phyloP scores from a whole-genome alignment of 2,113 vertebrate species.

The Mesitornis unicolor region DNA sequence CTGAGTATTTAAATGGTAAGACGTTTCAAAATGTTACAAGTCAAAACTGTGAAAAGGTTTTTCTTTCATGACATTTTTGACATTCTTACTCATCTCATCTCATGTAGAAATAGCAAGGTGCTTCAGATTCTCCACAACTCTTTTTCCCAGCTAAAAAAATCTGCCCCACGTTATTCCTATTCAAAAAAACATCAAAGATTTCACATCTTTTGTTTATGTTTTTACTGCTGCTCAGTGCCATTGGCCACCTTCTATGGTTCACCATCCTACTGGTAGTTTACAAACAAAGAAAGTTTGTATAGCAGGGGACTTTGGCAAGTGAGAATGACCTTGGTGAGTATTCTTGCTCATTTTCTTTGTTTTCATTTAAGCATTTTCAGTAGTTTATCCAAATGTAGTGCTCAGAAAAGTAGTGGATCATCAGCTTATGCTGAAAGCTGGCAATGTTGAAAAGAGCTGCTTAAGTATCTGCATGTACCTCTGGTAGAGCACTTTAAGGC shows the following conservation, averaged over 20 bases:
- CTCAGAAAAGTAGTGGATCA: neutral
- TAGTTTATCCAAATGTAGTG: neutral
- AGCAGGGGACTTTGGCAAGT: neutral
- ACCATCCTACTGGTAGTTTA: neutral
- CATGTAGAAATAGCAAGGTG: neutral
- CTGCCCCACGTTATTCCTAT: neutral
- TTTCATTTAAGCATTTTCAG: neutral
- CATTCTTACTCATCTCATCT: neutral
- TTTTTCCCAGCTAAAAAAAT: neutral
- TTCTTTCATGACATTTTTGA: neutral
- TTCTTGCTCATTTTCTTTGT: neutral
- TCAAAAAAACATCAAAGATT: neutral
- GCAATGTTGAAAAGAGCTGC: neutral
- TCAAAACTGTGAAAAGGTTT: neutral
- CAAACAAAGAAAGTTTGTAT: neutral
- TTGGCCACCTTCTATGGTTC: neutral
- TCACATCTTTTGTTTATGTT: neutral
- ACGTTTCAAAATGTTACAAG: neutral
- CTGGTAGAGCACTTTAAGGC: neutral
- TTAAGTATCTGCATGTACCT: neutral
- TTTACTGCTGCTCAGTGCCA: neutral
- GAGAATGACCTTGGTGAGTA: neutral
- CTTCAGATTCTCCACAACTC: neutral
- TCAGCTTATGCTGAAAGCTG: neutral
- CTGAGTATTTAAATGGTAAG: neutral